Evolutionary conservation across 2,888 invertebrate genomes (phyloP), one percentile per base, ranked within the genome.

Genomic region (Cheilosia pagana): DNA sequence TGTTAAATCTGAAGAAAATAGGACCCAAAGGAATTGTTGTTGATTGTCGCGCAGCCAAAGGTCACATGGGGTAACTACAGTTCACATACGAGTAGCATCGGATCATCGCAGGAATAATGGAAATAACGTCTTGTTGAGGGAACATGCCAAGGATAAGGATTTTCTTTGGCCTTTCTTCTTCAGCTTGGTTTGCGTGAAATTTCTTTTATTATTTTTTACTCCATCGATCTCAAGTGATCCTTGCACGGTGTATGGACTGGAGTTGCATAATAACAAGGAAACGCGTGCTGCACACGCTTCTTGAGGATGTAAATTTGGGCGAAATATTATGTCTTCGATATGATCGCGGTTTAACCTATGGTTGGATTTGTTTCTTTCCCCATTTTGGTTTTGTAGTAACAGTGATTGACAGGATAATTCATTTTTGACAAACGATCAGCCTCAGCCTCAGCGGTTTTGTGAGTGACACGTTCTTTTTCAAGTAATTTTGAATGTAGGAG

Each of bases 281-380:
- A 62, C 81, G 76, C 81, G 86, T 86, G 86, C 76, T 76, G 81
- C 81, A 77, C 86, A 81, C 81, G 63, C 76, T 79, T 53, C 14
- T 8, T 7, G 48, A 14, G 19, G 8, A 57, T 50, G 19, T 21
- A 14, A 16, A 35, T 12, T 60, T 63, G 19, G 62, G 65, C 59
- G 31, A 28, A 53, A 16, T 55, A 45, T 35, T 52, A 21, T 60
- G 74, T 74, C 57, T 74, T 39, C 1, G 48, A 23, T 43, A 23
- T 16, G 59, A 85, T 75, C 79, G 70, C 25, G 72, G 76, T 86
- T 75, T 70, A 48, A 50, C 62, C 70, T 65, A 31, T 62, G 72
- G 31, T 63, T 57, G 60, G 55, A 28, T 10, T 41, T 16, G n/a
- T 28, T n/a, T n/a, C n/a, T n/a, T n/a, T n/a, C n/a, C n/a, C n/a